These are phyloP conservation scores for Acanthosepion pharaonis DNA, from an alignment of 2,888 invertebrate species.

Conservation along the genomic window DNA sequence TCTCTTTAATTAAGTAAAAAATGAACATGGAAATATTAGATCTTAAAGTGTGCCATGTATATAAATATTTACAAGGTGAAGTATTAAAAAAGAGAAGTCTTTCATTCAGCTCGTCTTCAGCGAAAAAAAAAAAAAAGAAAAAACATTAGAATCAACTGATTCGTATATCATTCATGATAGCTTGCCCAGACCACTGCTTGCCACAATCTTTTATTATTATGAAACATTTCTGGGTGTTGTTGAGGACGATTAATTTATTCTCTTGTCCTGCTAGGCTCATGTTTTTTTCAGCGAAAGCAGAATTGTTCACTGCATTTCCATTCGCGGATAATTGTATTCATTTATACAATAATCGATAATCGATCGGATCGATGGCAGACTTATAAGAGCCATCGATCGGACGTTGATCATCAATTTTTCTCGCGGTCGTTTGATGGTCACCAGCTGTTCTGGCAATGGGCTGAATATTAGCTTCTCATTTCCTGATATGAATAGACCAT, in stretches of 20 bases:
- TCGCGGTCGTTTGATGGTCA: neutral
- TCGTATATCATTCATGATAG: too few species aligned
- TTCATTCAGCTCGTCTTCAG: too few species aligned
- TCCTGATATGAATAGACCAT: slow-evolving; percentile 9
- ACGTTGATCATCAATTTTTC: neutral
- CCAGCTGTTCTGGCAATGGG: slow-evolving; percentile 8
- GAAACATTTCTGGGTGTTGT: too few species aligned
- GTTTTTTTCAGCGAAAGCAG: neutral
- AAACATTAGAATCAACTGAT: too few species aligned
- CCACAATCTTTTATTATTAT: too few species aligned
- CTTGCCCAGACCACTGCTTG: too few species aligned
- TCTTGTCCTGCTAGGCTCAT: neutral
- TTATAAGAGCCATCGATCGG: neutral
- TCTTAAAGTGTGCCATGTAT: too few species aligned
- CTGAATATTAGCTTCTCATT: neutral
- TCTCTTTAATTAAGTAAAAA: too few species aligned
- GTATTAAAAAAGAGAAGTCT: too few species aligned
- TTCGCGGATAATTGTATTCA: slow-evolving; percentile 1
- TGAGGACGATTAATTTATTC: neutral
- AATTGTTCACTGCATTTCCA: neutral
- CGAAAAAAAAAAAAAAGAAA: too few species aligned
- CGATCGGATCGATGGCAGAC: neutral
- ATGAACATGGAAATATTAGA: too few species aligned
- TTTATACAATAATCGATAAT: slow-evolving; percentile 22
- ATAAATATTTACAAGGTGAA: too few species aligned